These are phyloP conservation scores for Leucoma salicis DNA, from an alignment of 2,888 invertebrate species.

Conservation along the genomic window DNA sequence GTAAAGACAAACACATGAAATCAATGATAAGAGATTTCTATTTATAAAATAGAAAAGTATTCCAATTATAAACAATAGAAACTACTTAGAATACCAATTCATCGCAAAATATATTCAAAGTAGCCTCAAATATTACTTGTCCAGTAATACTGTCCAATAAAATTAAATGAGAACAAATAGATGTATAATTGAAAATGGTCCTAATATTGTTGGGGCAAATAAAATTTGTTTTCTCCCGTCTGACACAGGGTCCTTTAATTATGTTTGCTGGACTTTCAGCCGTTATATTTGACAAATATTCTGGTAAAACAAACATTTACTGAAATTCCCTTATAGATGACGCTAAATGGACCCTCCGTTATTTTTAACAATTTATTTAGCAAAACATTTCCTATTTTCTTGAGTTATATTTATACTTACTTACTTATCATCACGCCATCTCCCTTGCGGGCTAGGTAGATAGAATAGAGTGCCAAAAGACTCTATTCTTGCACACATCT, in stretches of 20 bases:
- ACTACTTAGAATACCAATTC: no score
- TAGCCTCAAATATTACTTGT: no score
- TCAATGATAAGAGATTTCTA: no score
- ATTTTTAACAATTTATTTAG: conserved; percentile 15
- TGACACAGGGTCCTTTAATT: conserved; percentile 15
- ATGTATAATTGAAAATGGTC: neutral
- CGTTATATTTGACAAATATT: conserved; percentile 19
- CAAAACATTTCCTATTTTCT: conserved; percentile 1
- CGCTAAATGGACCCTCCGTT: conserved; percentile 10
- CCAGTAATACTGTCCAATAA: no score
- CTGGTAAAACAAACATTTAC: conserved; percentile 22
- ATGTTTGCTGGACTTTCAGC: conserved; percentile 15
- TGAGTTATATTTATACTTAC: conserved; percentile 11
- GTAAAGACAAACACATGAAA: no score
- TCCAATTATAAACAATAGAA: no score
- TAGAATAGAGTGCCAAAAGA: no score
- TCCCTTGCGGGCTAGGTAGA: no score
- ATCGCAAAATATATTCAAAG: no score
- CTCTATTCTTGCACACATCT: no score
- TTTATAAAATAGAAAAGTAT: no score
- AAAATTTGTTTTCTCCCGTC: neutral
- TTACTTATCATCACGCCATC: no score
- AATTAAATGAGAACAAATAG: neutral
- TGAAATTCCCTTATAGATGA: conserved; percentile 20
- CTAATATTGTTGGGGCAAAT: neutral